A percentile compares a stretch with the other conserved stretches of the same genome.
These are phyloP conservation scores for Bradynema listronoti DNA, from an alignment of 1,140 invertebrate genomes.

Conservation along the genomic window DNA sequence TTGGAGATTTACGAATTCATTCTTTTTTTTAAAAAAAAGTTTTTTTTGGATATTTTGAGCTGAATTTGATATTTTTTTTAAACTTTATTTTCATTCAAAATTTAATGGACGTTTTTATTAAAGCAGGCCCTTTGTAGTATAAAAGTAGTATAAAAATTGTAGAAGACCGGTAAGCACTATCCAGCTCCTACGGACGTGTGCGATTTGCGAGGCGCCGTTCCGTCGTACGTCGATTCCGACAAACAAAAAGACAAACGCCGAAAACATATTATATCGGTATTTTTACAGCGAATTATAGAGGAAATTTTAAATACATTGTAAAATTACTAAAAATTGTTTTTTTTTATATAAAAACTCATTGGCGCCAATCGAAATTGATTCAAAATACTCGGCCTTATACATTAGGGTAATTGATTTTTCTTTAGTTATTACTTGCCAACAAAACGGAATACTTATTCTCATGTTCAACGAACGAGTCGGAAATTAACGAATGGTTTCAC, in stretches of 20 bases:
- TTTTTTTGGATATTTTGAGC: too few relatives aligned
- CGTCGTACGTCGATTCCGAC: conserved; percentile 51
- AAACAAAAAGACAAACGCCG: conserved; percentile 55
- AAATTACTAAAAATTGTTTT: too few relatives aligned
- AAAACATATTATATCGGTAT: conserved; percentile 55
- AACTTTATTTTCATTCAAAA: too few relatives aligned
- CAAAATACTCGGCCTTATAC: background rate
- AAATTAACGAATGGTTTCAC: conserved; percentile 49
- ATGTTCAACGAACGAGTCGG: conserved; percentile 32
- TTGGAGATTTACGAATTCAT: conserved; percentile 10
- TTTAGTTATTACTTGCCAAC: conserved; percentile 42
- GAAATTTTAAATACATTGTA: too few relatives aligned
- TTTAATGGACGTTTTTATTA: too few relatives aligned
- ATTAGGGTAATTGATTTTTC: conserved; percentile 8
- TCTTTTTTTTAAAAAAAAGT: conserved; percentile 10
- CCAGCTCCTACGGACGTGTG: conserved; percentile 55
- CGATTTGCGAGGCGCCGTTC: conserved; percentile 56
- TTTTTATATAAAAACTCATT: too few relatives aligned
- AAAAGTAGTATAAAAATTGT: conserved; percentile 10
- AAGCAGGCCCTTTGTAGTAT: too few relatives aligned
- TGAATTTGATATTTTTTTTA: too few relatives aligned
- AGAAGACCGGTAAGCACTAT: conserved; percentile 56
- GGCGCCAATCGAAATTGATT: conserved; percentile 5
- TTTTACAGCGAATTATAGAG: background rate
- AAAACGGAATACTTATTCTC: conserved; percentile 48